Base-by-base conservation (phyloP, 1,140 invertebrate species). In the Streblospio benedicti region DNA sequence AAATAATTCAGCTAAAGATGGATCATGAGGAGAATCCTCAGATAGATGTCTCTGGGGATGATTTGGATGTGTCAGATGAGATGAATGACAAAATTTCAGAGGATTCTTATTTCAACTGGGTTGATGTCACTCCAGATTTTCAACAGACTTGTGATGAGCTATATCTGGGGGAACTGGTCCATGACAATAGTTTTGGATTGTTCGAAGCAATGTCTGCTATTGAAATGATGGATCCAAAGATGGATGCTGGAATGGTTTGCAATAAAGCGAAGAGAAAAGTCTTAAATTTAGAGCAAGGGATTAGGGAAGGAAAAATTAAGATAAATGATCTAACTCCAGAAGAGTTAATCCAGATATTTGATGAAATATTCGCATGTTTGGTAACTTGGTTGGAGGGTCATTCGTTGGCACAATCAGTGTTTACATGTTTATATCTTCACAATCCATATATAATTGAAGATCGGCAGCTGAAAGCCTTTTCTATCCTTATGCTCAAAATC, bases 201-300 rank as follows among this genome's bases (percentile, higher is more conserved):
- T 96, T 96, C 82, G 95, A 98, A 78, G 94, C 94, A 0, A 98
- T 98, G 95, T 96, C 93, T 9, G 95, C 95, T 0, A 97, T 98
- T 72, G 95, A 97, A 78, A 96, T 98, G 90, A 97, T 97, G 94
- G 94, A 98, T 79, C 93, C 93, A 0, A 98, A 98, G 83, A 98
- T 98, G 95, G 95, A 98, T 83, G 93, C 93, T 43, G 94, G 94
- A 25, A 97, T 98, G 93, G 76, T 93, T 65, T 95, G 92, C 72
- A 96, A 97, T 77, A 82, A 70, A 67, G 73, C 68, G 61, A 72
- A 72, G 85, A 88, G 68, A 85, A 75, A 90, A 74, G 85, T 91
- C 33, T 83, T 91, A n/a, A 92, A 86, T 55, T 92, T 97, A 73
- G 85, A 89, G 66, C 86, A 92, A 70, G 87, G 90, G 60, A 84